These are phyloP conservation scores for Maniola jurtina DNA, from an alignment of 1,140 invertebrate species.

Conservation along the genomic window DNA sequence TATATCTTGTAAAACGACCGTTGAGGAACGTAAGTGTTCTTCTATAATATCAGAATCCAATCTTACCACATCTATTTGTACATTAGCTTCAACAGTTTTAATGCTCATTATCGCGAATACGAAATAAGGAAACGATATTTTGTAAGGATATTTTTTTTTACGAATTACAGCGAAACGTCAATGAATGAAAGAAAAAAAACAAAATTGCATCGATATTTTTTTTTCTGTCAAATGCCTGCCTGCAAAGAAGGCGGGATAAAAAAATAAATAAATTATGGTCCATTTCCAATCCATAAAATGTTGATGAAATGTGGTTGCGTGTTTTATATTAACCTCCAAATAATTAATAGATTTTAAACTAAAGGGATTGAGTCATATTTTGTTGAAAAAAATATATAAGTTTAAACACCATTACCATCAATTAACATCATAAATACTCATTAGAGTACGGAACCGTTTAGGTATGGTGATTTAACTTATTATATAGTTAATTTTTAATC, in stretches of 20 bases:
- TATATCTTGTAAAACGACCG: slow-evolving; percentile 51
- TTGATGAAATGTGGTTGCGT: slow-evolving; percentile 57
- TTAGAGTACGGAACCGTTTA: neutral
- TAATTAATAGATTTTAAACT: slow-evolving; percentile 8
- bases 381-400: neutral
- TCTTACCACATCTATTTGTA: slow-evolving; percentile 49
- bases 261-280: neutral
- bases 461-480: slow-evolving; percentile 36
- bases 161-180: neutral
- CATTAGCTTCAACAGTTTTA: slow-evolving; percentile 31
- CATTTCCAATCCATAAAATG: neutral
- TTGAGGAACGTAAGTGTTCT: slow-evolving; percentile 50
- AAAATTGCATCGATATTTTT: neutral
- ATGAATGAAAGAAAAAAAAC: slow-evolving; percentile 2
- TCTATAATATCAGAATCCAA: slow-evolving; percentile 50
- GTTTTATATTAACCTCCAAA: slow-evolving; percentile 22
- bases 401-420: slow-evolving; percentile 38
- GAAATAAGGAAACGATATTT: neutral
- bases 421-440: neutral
- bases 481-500: slow-evolving; percentile 24
- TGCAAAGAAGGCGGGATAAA: neutral
- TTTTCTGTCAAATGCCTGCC: neutral
- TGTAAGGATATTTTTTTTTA: neutral
- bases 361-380: slow-evolving; percentile 18
- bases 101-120: slow-evolving; percentile 29